A percentile compares a stretch with the other conserved stretches of the same genome.
phyloP scores from a whole-genome alignment of 2,888 invertebrate genomes.

The Macropis europaea region DNA sequence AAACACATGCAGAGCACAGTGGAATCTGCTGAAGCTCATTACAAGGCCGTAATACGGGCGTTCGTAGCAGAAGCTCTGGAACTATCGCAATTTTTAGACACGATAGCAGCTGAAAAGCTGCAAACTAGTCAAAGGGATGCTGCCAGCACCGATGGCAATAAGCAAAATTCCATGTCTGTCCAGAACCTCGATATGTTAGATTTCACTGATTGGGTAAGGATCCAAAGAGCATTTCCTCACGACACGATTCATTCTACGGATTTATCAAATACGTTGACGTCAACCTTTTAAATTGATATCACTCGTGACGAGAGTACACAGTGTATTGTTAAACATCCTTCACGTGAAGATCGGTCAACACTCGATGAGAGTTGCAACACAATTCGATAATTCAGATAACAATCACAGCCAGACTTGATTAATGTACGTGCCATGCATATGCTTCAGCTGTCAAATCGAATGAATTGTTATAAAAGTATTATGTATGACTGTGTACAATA shows the following conservation, averaged over 20 bases:
- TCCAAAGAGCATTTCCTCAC: background rate
- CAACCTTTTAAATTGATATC: too few relatives aligned
- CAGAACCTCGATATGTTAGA: constrained; percentile 90
- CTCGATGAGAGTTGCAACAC: background rate
- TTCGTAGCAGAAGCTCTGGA: constrained; percentile 95
- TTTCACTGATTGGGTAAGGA: constrained; percentile 93
- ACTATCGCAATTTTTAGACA: constrained; percentile 93
- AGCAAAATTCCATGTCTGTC: constrained; percentile 83
- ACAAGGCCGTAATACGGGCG: constrained; percentile 95
- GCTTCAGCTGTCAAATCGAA: background rate
- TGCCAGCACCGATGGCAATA: constrained; percentile 83
- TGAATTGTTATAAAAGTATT: constrained; percentile 6
- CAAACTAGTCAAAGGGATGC: constrained; percentile 74
- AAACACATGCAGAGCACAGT: constrained; percentile 80
- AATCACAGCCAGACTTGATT: background rate
- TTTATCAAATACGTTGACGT: background rate
- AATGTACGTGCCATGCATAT: too few relatives aligned
- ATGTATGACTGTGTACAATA: background rate
- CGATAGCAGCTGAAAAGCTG: constrained; percentile 85
- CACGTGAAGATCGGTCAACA: background rate
- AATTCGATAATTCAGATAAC: background rate
- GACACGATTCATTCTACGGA: background rate
- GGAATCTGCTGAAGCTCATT: constrained; percentile 88
- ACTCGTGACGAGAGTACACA: too few relatives aligned
- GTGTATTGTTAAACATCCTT: background rate